Evolutionary conservation across 1,140 invertebrate species (phyloP).

Genomic region (Scaptodrosophila lebanonensis): DNA sequence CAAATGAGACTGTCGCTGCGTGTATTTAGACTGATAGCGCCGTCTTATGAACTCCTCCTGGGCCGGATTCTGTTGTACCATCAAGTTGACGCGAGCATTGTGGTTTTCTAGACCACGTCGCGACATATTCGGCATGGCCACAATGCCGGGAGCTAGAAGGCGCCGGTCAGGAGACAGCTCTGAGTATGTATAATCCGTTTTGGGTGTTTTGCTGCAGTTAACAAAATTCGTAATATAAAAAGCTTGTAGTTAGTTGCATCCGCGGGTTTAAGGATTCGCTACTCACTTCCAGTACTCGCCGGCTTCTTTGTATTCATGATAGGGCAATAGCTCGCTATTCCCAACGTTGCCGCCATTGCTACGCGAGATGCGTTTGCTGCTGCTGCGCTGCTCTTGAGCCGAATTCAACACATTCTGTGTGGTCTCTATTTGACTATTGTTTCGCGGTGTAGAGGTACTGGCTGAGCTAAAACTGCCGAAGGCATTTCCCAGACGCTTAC

Average conservation of each 20-base stretch:
- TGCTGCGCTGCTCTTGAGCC: slow-evolving; percentile 48
- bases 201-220: slow-evolving; percentile 83
- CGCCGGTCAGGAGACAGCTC: slow-evolving; percentile 84
- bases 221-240: background rate
- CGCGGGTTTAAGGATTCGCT: too few relatives aligned
- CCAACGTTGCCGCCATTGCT: slow-evolving; percentile 48
- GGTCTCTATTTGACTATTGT: slow-evolving; percentile 46
- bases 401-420: slow-evolving; percentile 62
- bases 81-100: slow-evolving; percentile 60
- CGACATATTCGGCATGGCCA: slow-evolving; percentile 90
- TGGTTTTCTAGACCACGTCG: slow-evolving; percentile 79
- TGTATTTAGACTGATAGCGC: slow-evolving; percentile 55
- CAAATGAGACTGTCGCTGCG: slow-evolving; percentile 19
- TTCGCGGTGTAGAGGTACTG: slow-evolving; percentile 58
- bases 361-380: slow-evolving; percentile 53
- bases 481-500: slow-evolving; percentile 34
- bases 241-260: background rate
- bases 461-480: slow-evolving; percentile 23
- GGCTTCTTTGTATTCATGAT: slow-evolving; percentile 81
- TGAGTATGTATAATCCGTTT: slow-evolving; percentile 90
- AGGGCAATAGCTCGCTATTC: slow-evolving; percentile 78
- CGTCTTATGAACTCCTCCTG: slow-evolving; percentile 68
- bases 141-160: slow-evolving; percentile 85
- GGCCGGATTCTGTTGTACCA: slow-evolving; percentile 60
- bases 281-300: slow-evolving; percentile 85